Evolutionary conservation across 1,140 invertebrate species (phyloP).

Genomic region (Trichonephila clavata): DNA sequence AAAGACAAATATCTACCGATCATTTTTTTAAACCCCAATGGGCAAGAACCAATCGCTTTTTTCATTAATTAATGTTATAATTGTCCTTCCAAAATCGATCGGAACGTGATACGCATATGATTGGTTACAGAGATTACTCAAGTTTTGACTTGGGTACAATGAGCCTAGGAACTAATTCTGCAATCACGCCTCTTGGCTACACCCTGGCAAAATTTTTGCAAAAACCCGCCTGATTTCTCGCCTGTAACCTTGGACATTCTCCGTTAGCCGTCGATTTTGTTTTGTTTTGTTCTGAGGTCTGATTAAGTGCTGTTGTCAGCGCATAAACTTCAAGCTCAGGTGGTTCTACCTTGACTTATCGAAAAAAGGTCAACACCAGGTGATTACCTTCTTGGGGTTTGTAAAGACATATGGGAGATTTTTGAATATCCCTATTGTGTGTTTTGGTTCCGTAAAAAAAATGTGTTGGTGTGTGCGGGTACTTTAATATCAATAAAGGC

Average conservation of each 20-base stretch:
- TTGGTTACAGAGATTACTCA: background rate
- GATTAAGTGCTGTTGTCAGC: background rate
- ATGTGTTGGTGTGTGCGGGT: background rate
- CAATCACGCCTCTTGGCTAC: conserved; percentile 5
- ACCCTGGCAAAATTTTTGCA: background rate
- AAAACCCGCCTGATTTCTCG: background rate
- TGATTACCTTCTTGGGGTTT: background rate
- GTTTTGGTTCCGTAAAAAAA: background rate
- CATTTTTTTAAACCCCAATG: background rate
- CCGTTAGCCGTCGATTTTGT: background rate
- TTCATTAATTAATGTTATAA: conserved; percentile 3
- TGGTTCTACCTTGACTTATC: conserved; percentile 1
- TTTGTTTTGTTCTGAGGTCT: background rate
- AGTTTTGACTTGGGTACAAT: background rate
- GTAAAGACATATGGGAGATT: background rate
- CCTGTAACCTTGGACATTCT: background rate
- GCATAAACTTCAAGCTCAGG: background rate
- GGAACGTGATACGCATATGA: background rate
- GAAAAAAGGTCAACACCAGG: conserved; percentile 21
- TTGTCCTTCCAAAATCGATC: background rate
- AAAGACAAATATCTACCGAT: background rate
- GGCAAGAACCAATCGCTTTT: background rate
- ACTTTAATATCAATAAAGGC: background rate
- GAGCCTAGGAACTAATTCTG: background rate
- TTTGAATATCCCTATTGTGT: background rate